A percentile compares a stretch with the other conserved stretches of the same genome.
These are phyloP conservation scores for Temnothorax longispinosus DNA, from an alignment of 1,140 invertebrate species.

Conservation along the genomic window DNA sequence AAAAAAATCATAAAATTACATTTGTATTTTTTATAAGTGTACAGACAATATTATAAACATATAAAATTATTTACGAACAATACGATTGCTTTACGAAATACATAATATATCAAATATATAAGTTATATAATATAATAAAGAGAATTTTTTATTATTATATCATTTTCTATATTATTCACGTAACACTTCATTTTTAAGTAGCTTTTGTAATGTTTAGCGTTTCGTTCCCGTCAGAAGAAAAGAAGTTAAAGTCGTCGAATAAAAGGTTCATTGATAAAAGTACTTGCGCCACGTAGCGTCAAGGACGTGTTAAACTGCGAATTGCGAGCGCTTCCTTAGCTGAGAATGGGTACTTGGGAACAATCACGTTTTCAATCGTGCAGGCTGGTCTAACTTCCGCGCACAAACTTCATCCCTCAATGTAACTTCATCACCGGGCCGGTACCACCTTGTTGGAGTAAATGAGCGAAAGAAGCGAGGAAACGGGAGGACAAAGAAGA, in stretches of 20 bases:
- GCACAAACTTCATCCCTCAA: conserved; percentile 45
- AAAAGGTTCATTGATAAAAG: conserved; percentile 10
- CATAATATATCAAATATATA: neutral
- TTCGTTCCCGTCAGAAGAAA: neutral
- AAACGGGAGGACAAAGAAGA: neutral
- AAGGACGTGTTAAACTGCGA: conserved; percentile 28
- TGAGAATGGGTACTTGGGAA: conserved; percentile 8
- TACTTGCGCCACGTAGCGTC: neutral
- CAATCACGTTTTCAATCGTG: conserved; percentile 46
- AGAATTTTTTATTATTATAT: conserved; percentile 13
- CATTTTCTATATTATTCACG: neutral
- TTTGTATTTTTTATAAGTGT: neutral
- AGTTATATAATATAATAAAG: neutral
- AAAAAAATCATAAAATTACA: neutral
- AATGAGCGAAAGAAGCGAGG: conserved; percentile 14
- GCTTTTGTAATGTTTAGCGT: neutral
- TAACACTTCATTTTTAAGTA: neutral
- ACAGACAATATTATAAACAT: neutral
- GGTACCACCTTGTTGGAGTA: conserved; percentile 29
- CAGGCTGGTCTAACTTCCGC: conserved; percentile 11
- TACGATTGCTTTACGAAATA: neutral
- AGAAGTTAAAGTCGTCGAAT: neutral
- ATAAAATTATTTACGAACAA: neutral
- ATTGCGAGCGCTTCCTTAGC: neutral
- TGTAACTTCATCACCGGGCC: conserved; percentile 57